Percentiles rank a stretch among this genome's conserved stretches.
These are phyloP conservation scores for Chromis chromis DNA, from an alignment of 2,797 vertebrate species.

Conservation along the genomic window DNA sequence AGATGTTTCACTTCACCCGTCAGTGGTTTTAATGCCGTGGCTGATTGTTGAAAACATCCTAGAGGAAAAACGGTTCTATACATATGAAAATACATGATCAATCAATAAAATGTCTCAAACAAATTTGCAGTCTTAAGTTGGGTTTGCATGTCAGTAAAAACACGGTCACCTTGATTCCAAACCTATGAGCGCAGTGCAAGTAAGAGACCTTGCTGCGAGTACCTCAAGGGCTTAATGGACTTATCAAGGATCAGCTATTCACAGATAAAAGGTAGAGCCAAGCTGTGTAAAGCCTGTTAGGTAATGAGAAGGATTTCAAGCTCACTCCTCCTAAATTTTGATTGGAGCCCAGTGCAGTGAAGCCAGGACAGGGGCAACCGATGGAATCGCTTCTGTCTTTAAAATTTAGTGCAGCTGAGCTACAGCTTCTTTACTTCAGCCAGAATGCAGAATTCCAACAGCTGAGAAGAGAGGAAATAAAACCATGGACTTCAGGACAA, in stretches of 20 bases:
- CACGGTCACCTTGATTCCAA: conserved; percentile 10
- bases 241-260: conserved; percentile 39
- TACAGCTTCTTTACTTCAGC: conserved; percentile 2
- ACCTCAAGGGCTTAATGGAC: conserved; percentile 24
- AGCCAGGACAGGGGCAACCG: conserved; percentile 14
- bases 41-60: neutral
- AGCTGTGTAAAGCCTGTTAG: conserved; percentile 41
- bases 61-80: neutral
- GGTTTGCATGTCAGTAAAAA: conserved; percentile 12
- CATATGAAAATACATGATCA: neutral
- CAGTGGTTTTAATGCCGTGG: too few species aligned
- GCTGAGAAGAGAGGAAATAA: neutral
- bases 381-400: conserved; percentile 10
- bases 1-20: too few species aligned
- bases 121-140: neutral
- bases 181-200: conserved; percentile 9
- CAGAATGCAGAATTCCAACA: conserved; percentile 6
- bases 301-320: conserved; percentile 34
- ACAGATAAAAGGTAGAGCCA: conserved; percentile 37
- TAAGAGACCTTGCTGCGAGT: conserved; percentile 11
- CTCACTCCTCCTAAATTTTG: conserved; percentile 29
- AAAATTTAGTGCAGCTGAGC: conserved; percentile 23
- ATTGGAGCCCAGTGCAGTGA: conserved; percentile 18
- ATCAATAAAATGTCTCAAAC: conserved; percentile 4
- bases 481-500: neutral